phyloP scores from a whole-genome alignment of 2,888 invertebrate species.

The Reticulitermes lucifugus region DNA sequence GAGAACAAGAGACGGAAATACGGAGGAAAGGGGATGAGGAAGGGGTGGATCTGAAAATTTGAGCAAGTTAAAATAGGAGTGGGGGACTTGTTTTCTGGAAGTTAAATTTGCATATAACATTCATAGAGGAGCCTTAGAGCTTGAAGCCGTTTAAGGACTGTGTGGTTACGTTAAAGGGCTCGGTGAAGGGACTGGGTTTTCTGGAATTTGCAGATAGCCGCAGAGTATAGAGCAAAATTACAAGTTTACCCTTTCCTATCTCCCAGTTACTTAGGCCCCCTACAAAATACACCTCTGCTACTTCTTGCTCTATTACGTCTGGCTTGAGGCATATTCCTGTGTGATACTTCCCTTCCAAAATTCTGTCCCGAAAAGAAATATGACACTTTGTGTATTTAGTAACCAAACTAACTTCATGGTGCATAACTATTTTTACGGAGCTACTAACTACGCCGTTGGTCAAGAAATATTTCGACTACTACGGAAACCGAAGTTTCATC shows the following conservation, averaged over 20 bases:
- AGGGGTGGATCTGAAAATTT: slow-evolving; percentile 15
- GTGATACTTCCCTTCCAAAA: too few relatives aligned
- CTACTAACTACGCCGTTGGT: too few relatives aligned
- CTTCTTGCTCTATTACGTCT: too few relatives aligned
- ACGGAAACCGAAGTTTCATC: too few relatives aligned
- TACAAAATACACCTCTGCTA: neutral
- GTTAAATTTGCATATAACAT: slow-evolving; percentile 49
- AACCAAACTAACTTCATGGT: too few relatives aligned
- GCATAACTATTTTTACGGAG: too few relatives aligned
- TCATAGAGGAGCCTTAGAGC: slow-evolving; percentile 41
- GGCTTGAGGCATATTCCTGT: too few relatives aligned
- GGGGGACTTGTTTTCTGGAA: slow-evolving; percentile 28
- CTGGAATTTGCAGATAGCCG: slow-evolving; percentile 12
- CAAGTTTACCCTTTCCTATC: neutral
- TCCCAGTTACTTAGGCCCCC: neutral
- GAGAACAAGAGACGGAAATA: slow-evolving; percentile 30
- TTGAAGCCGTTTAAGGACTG: slow-evolving; percentile 31
- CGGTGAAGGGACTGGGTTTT: neutral
- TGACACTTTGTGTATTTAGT: too few relatives aligned
- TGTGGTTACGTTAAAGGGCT: slow-evolving; percentile 8
- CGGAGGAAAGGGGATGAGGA: slow-evolving; percentile 4
- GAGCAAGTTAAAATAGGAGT: neutral
- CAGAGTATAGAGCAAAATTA: neutral
- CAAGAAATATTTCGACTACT: too few relatives aligned
- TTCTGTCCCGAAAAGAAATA: too few relatives aligned